A percentile compares a stretch with the other conserved stretches of the same genome.
These are phyloP conservation scores for Cettia cetti DNA, from an alignment of 2,113 vertebrate species.

Conservation along the genomic window DNA sequence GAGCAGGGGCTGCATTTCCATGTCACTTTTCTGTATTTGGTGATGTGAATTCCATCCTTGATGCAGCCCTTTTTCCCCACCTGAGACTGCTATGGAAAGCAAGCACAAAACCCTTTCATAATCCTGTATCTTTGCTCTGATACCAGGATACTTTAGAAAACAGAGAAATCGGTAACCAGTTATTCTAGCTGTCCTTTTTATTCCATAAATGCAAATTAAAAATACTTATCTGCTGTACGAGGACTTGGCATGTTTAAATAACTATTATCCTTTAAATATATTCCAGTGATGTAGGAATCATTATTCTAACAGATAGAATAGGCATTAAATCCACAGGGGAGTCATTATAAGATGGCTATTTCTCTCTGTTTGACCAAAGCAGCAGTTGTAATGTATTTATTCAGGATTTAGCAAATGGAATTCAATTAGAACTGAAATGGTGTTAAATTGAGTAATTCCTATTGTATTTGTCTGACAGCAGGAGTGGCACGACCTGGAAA, in stretches of 20 bases:
- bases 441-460: slow-evolving; percentile 78
- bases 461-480: slow-evolving; percentile 67
- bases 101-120: background rate
- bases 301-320: slow-evolving; percentile 71
- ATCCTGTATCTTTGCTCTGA: background rate
- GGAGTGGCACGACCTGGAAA: slow-evolving; percentile 50
- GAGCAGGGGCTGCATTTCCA: background rate
- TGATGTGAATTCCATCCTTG: background rate
- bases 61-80: background rate
- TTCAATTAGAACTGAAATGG: slow-evolving; percentile 75
- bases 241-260: slow-evolving; percentile 71
- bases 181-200: slow-evolving; percentile 23
- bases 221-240: slow-evolving; percentile 66
- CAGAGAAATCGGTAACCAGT: background rate
- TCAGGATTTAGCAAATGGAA: slow-evolving; percentile 79
- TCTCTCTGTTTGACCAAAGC: slow-evolving; percentile 70
- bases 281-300: slow-evolving; percentile 65
- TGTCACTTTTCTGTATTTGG: background rate
- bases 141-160: background rate
- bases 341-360: slow-evolving; percentile 73
- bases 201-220: slow-evolving; percentile 73
- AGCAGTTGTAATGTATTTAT: slow-evolving; percentile 74
- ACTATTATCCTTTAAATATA: slow-evolving; percentile 68
- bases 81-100: background rate
- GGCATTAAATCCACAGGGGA: slow-evolving; percentile 73